Evolutionary conservation across 2,113 vertebrate genomes (phyloP).

Genomic region (Stomatorhinus ivindoensis): DNA sequence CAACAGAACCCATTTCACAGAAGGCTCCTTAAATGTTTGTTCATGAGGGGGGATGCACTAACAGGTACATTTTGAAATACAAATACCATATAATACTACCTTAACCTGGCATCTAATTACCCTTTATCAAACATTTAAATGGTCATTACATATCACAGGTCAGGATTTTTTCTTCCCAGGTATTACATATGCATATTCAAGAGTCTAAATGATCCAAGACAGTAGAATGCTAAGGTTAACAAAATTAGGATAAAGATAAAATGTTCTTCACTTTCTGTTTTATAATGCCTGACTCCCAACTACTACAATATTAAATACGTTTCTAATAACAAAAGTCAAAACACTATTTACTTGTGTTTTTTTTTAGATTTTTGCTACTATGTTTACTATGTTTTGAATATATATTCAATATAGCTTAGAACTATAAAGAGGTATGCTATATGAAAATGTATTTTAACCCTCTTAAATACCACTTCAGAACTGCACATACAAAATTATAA

Average conservation of each 20-base stretch:
- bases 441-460: background rate
- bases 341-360: constrained; percentile 62
- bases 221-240: background rate
- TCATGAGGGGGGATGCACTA: background rate
- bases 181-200: background rate
- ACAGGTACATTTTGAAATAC: background rate
- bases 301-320: constrained; percentile 58
- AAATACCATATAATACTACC: background rate
- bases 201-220: background rate
- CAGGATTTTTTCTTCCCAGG: background rate
- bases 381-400: constrained; percentile 32
- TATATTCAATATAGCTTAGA: constrained; percentile 38
- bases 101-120: background rate
- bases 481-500: background rate
- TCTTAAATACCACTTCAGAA: background rate
- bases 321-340: constrained; percentile 58
- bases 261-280: background rate
- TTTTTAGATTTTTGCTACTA: constrained; percentile 51
- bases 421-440: constrained; percentile 27
- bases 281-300: constrained; percentile 27
- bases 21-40: background rate
- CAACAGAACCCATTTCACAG: background rate
- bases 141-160: background rate
- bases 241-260: background rate
- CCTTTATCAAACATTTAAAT: constrained; percentile 4